phyloP scores from a whole-genome alignment of 2,113 vertebrate species.

The Microtus pennsylvanicus region DNA sequence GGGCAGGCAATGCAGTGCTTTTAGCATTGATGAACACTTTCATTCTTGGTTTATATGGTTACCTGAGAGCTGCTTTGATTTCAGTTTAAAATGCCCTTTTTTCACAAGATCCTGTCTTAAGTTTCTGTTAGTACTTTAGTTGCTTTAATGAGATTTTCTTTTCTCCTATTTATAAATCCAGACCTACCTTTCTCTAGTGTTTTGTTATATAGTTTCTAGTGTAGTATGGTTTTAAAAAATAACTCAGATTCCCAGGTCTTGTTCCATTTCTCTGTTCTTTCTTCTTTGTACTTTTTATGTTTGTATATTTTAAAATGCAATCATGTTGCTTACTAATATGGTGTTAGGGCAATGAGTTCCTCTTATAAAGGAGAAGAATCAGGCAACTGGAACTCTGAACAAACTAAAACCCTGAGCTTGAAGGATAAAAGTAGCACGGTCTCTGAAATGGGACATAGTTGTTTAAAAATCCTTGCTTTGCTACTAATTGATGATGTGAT shows the following conservation, averaged over 20 bases:
- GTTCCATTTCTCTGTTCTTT: slow-evolving; percentile 56
- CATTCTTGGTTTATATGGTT: slow-evolving; percentile 44
- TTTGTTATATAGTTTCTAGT: slow-evolving; percentile 40
- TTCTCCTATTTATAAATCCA: slow-evolving; percentile 70
- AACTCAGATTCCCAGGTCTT: neutral
- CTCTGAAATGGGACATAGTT: slow-evolving; percentile 43
- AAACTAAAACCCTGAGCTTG: neutral
- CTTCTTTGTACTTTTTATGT: slow-evolving; percentile 42
- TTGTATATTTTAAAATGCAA: slow-evolving; percentile 32
- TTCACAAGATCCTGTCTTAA: slow-evolving; percentile 58
- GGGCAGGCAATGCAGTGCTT: slow-evolving; percentile 3
- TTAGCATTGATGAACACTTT: slow-evolving; percentile 67
- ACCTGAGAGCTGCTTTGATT: slow-evolving; percentile 51
- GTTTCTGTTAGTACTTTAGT: slow-evolving; percentile 59
- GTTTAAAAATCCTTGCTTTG: slow-evolving; percentile 48
- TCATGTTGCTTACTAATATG: slow-evolving; percentile 57
- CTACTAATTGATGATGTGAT: slow-evolving; percentile 4
- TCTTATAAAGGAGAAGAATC: slow-evolving; percentile 23
- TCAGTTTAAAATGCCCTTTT: slow-evolving; percentile 65
- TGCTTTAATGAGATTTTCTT: slow-evolving; percentile 74
- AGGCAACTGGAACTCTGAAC: neutral
- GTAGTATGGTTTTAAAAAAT: slow-evolving; percentile 44
- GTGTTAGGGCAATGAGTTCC: neutral
- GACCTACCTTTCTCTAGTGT: slow-evolving; percentile 64
- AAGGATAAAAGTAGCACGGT: neutral